Conservation (phyloP, 2,113 vertebrate genomes). For the Aythya baeri region DNA sequence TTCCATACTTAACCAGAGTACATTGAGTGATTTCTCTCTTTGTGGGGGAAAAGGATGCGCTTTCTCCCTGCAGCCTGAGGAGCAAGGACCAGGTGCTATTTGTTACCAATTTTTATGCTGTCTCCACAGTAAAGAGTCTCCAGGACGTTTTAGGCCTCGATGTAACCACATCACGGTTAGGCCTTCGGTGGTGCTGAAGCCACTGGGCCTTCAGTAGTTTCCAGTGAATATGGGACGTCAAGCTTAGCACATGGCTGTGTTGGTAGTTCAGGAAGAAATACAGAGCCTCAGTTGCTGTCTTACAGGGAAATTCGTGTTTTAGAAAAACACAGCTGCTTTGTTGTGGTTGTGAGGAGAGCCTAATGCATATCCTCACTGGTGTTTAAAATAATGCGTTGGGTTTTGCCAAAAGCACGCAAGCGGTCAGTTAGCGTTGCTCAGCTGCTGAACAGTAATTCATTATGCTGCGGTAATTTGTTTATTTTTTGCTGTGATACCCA, state of each 20-base stretch:
- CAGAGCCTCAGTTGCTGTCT: neutral
- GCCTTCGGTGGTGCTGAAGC: neutral
- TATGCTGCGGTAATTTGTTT: conserved; percentile 1
- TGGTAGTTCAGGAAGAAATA: neutral
- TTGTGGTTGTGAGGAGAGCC: neutral
- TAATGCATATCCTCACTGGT: neutral
- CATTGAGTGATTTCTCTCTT: neutral
- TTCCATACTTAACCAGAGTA: neutral
- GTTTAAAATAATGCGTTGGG: neutral
- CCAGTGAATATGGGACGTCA: neutral
- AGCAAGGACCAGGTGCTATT: neutral
- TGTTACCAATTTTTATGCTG: neutral
- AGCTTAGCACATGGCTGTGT: neutral
- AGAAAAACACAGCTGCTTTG: neutral
- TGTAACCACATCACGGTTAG: neutral
- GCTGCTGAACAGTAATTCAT: conserved; percentile 14
- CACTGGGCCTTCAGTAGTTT: neutral
- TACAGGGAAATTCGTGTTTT: neutral
- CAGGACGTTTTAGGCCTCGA: neutral
- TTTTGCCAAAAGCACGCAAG: neutral
- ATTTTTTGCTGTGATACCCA: conserved; percentile 7
- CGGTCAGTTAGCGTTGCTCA: conserved; percentile 1
- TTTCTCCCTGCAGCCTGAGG: neutral
- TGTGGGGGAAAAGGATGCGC: neutral
- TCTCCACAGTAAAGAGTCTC: neutral